Conservation (phyloP, 1,140 invertebrate species). For the Phenacoccus solenopsis region DNA sequence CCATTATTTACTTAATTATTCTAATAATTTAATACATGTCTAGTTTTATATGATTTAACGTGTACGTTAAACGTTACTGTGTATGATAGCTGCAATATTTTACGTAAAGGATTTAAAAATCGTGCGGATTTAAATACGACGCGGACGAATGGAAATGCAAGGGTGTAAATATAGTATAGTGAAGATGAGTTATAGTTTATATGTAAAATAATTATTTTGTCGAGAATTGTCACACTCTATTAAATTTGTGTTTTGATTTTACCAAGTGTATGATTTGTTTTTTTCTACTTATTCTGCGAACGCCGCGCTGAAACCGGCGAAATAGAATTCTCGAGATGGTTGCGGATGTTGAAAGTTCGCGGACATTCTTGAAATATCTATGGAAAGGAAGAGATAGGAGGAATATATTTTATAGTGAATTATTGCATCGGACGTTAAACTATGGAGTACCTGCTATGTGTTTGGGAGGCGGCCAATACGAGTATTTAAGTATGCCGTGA, state of each 20-base stretch:
- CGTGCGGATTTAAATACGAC: neutral
- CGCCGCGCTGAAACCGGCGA: neutral
- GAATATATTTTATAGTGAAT: neutral
- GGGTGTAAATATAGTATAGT: neutral
- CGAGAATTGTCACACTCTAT: neutral
- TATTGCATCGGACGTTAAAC: neutral
- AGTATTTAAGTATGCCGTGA: neutral
- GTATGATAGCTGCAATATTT: no score
- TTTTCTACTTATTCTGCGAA: neutral
- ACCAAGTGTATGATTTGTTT: neutral
- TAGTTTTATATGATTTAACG: neutral
- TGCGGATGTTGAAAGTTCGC: neutral
- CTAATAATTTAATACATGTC: neutral
- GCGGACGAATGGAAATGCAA: neutral
- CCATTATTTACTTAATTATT: neutral
- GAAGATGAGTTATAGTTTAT: neutral
- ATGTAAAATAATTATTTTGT: neutral
- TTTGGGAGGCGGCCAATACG: neutral
- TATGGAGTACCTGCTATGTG: neutral
- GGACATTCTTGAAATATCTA: neutral
- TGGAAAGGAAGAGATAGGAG: neutral
- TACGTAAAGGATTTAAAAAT: no score
- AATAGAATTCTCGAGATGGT: neutral
- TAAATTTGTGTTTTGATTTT: neutral
- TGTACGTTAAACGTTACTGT: neutral